Evolutionary conservation across 2,888 invertebrate genomes (phyloP).

Genomic region (Hydrotaea cyrtoneurina): DNA sequence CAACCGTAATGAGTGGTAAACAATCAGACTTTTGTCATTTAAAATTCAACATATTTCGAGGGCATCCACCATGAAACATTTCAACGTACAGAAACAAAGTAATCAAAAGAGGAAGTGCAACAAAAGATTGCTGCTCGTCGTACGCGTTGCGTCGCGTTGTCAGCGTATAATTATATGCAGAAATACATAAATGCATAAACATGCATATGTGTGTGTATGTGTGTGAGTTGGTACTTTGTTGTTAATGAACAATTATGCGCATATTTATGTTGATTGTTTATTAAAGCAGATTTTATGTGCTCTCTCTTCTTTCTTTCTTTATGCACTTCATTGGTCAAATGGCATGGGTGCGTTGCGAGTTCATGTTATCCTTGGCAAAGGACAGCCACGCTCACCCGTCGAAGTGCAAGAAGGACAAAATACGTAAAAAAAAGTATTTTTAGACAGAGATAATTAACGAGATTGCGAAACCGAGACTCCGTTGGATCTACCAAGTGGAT

Average conservation of each 20-base stretch:
- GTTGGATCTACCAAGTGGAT: too few species aligned
- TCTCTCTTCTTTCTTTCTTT: too few species aligned
- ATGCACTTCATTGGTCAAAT: slow-evolving; percentile 5
- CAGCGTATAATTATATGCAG: slow-evolving; percentile 38
- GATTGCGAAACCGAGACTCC: too few species aligned
- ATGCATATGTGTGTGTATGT: not conserved
- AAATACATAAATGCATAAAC: slow-evolving; percentile 21
- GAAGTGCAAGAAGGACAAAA: too few species aligned
- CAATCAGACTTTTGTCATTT: slow-evolving; percentile 13
- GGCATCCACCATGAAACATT: slow-evolving; percentile 6
- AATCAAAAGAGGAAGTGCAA: slow-evolving; percentile 18
- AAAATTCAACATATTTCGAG: slow-evolving; percentile 19
- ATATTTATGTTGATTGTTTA: slow-evolving; percentile 34
- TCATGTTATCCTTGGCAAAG: not conserved
- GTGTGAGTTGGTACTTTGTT: not conserved
- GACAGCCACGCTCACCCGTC: not conserved
- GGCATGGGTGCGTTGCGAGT: not conserved
- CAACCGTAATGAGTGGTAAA: not conserved
- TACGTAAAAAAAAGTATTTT: too few species aligned
- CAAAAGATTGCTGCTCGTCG: not conserved
- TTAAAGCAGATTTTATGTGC: slow-evolving; percentile 9
- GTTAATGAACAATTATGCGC: slow-evolving; percentile 17
- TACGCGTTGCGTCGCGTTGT: not conserved
- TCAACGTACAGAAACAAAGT: not conserved
- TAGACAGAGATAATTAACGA: too few species aligned